Evolutionary conservation across 2,888 invertebrate genomes (phyloP).

Genomic region (Sminthurides aquaticus): DNA sequence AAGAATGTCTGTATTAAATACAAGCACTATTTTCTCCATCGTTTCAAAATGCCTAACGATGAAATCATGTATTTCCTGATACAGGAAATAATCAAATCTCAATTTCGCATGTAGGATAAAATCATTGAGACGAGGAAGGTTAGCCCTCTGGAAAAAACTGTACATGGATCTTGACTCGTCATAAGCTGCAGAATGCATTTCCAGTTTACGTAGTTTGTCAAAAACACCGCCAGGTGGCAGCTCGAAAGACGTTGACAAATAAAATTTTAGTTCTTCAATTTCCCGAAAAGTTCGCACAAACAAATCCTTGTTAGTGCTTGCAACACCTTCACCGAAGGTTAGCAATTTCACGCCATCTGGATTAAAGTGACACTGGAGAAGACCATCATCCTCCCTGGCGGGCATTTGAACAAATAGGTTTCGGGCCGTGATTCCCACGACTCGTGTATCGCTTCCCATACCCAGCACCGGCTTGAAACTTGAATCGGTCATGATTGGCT

Average conservation of each 20-base stretch:
- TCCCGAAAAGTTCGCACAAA: not conserved
- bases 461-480: not conserved
- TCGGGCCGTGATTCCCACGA: not conserved
- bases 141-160: not conserved
- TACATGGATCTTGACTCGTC: conserved; percentile 7
- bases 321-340: conserved; percentile 7
- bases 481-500: not conserved
- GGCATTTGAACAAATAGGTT: not conserved
- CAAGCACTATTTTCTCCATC: not conserved
- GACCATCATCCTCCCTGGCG: not conserved
- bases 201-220: not conserved
- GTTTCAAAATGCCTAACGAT: not conserved
- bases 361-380: not conserved
- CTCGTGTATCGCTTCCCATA: not conserved
- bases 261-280: not conserved
- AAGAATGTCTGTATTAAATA: not conserved
- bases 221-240: not conserved
- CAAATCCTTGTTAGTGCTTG: not conserved
- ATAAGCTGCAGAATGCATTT: conserved; percentile 1
- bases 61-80: conserved; percentile 11
- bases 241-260: not conserved
- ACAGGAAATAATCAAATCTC: conserved; percentile 4
- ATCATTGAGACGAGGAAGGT: not conserved
- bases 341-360: not conserved
- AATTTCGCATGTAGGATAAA: not conserved